phyloP scores from a whole-genome alignment of 2,888 invertebrate genomes.

The Luffia ferchaultella region DNA sequence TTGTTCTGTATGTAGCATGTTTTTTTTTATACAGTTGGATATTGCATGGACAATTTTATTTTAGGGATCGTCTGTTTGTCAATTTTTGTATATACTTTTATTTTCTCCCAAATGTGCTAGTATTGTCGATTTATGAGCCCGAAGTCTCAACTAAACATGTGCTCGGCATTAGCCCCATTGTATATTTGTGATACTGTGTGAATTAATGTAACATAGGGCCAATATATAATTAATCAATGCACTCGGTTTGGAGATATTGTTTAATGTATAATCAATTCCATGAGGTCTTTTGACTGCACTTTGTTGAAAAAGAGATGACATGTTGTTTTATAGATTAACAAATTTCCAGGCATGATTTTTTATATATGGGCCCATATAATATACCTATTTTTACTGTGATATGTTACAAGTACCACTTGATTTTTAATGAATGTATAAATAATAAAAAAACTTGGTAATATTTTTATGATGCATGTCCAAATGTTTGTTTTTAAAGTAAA shows the following conservation, averaged over 20 bases:
- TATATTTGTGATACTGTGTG: not conserved
- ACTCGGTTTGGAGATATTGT: not conserved
- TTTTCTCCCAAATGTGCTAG: too few relatives aligned
- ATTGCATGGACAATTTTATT: too few relatives aligned
- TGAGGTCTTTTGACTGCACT: too few relatives aligned
- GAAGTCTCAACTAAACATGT: not conserved
- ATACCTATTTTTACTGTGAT: conserved; percentile 24
- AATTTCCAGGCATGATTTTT: conserved; percentile 4
- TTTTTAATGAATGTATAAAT: not conserved
- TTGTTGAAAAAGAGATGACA: too few relatives aligned
- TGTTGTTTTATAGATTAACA: too few relatives aligned
- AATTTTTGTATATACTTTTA: too few relatives aligned
- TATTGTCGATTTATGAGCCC: not conserved
- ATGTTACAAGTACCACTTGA: conserved; percentile 19
- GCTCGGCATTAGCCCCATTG: not conserved
- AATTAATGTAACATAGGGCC: not conserved
- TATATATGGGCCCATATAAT: too few relatives aligned
- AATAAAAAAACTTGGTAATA: not conserved
- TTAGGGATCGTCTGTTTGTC: too few relatives aligned
- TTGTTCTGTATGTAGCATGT: too few relatives aligned
- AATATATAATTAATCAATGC: not conserved
- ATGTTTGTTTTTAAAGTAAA: too few relatives aligned
- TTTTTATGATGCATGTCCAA: not conserved
- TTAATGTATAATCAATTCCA: too few relatives aligned
- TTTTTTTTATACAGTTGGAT: too few relatives aligned